These are phyloP conservation scores for Bubalus kerabau DNA, from an alignment of 2,113 vertebrate species.

Conservation along the genomic window DNA sequence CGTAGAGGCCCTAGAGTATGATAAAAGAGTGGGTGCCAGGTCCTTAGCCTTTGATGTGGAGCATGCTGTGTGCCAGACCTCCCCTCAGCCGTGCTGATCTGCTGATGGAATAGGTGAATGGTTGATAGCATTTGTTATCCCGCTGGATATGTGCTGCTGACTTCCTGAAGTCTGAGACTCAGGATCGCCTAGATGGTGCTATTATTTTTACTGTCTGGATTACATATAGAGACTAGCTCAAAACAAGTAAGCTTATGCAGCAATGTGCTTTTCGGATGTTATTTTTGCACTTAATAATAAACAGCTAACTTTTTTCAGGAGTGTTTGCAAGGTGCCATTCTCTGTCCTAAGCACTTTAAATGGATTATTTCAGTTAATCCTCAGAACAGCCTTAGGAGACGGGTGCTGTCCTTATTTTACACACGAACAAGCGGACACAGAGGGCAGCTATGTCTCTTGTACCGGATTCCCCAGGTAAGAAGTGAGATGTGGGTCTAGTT, in stretches of 20 bases:
- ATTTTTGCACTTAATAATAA: background rate
- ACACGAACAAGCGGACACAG: too few species aligned
- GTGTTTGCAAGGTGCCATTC: background rate
- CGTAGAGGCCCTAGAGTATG: fast-evolving
- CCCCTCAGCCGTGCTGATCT: too few species aligned
- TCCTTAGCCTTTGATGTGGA: too few species aligned
- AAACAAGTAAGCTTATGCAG: background rate
- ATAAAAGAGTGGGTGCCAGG: too few species aligned
- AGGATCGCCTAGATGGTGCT: background rate
- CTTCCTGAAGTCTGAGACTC: background rate
- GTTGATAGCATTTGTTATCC: background rate
- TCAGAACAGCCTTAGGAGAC: background rate
- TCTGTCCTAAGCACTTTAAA: background rate
- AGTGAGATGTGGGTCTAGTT: background rate
- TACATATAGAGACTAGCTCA: too few species aligned
- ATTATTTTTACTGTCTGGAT: background rate
- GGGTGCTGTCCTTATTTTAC: background rate
- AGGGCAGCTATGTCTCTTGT: background rate
- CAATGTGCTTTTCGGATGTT: background rate
- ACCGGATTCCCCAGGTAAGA: background rate
- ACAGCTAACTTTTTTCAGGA: background rate
- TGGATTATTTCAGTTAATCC: background rate
- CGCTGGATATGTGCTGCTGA: background rate
- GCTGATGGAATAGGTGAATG: fast-evolving
- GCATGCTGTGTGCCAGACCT: background rate